Evolutionary conservation across 2,113 vertebrate genomes (phyloP).

Genomic region (Oriolus oriolus): DNA sequence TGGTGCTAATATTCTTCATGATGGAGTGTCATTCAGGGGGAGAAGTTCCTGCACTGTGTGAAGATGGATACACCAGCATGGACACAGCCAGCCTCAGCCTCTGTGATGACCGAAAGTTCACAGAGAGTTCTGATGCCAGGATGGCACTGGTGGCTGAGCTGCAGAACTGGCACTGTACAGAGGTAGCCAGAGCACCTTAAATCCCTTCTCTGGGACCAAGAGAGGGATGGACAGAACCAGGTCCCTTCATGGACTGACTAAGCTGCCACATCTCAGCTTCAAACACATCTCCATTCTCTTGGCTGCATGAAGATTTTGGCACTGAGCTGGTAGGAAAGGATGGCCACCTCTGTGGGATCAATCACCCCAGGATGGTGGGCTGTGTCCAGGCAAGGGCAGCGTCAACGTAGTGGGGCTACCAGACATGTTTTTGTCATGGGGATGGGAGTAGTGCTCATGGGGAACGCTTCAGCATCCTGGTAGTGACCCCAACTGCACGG

Average conservation of each 20-base stretch:
- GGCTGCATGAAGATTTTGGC: neutral
- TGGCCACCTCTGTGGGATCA: neutral
- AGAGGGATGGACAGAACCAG: neutral
- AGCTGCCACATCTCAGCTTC: neutral
- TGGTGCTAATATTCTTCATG: neutral
- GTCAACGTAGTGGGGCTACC: fast-evolving
- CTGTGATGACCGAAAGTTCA: neutral
- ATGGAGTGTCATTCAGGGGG: neutral
- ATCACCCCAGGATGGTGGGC: neutral
- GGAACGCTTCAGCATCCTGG: neutral
- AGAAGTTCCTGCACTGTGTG: neutral
- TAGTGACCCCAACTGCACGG: neutral
- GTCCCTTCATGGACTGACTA: neutral
- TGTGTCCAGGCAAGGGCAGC: neutral
- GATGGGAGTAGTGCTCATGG: neutral
- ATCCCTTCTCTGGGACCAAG: neutral
- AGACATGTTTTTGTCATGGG: neutral
- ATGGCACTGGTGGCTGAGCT: neutral
- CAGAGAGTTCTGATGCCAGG: neutral
- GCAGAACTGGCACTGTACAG: neutral
- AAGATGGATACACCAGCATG: neutral
- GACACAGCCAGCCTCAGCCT: neutral
- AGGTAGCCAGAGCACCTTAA: neutral
- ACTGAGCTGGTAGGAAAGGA: neutral
- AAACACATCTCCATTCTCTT: neutral